Conservation (phyloP, 2,113 vertebrate genomes). For the Tychaedon coryphoeus region DNA sequence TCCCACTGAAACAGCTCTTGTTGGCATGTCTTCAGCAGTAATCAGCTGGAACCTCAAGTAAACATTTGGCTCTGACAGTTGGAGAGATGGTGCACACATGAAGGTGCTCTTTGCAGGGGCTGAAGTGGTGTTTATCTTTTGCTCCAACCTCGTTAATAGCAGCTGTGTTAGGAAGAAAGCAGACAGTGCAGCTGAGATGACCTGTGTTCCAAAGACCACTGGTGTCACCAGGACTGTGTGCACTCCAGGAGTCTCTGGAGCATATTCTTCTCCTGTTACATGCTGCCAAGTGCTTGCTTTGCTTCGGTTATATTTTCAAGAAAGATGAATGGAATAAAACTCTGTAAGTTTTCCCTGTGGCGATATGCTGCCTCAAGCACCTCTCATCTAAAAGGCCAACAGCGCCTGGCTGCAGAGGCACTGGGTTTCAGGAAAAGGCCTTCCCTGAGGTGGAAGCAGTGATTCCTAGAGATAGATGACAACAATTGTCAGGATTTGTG, state of each 20-base stretch:
- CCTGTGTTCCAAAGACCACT: background rate
- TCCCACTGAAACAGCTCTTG: background rate
- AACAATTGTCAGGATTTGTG: background rate
- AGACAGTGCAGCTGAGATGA: background rate
- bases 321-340: background rate
- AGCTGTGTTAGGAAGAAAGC: background rate
- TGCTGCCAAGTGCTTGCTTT: background rate
- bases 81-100: background rate
- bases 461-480: background rate
- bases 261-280: background rate
- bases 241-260: background rate
- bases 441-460: background rate
- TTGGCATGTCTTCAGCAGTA: background rate
- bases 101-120: background rate
- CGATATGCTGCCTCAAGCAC: background rate
- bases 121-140: background rate
- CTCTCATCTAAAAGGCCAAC: background rate
- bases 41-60: background rate
- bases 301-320: background rate
- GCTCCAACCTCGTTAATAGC: background rate
- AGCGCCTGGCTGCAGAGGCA: background rate
- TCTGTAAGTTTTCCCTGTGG: background rate
- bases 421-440: background rate
- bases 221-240: background rate
- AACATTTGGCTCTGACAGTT: background rate